phyloP scores from a whole-genome alignment of 2,888 invertebrate species.

The Gymnoscelis rufifasciata region DNA sequence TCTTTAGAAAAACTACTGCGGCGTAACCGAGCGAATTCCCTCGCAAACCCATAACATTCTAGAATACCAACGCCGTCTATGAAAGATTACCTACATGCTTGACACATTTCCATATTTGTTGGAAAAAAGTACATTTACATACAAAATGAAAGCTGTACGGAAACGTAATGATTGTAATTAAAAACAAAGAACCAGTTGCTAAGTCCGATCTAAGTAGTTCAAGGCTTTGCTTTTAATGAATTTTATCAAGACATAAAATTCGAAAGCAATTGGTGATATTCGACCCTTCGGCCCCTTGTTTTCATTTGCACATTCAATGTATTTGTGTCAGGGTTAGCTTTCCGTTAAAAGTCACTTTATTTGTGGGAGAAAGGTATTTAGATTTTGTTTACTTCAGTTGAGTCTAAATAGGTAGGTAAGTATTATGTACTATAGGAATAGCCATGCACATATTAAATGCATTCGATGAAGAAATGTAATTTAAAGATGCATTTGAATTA shows the following conservation, averaged over 20 bases:
- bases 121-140: conserved; percentile 26
- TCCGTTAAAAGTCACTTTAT: conserved; percentile 12
- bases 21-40: conserved; percentile 42
- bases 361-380: background rate
- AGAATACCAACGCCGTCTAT: conserved; percentile 35
- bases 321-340: conserved; percentile 57
- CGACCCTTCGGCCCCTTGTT: conserved; percentile 31
- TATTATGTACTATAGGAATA: no score
- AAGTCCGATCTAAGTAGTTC: conserved; percentile 16
- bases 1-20: conserved; percentile 35
- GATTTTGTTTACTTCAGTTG: background rate
- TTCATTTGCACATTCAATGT: conserved; percentile 48
- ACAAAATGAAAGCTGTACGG: conserved; percentile 18
- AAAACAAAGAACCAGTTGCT: conserved; percentile 11
- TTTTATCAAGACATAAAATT: conserved; percentile 13
- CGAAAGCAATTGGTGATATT: conserved; percentile 11
- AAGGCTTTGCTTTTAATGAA: conserved; percentile 23
- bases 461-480: no score
- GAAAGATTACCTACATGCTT: conserved; percentile 26
- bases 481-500: no score
- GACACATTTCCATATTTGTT: conserved; percentile 27
- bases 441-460: no score
- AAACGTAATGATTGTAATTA: conserved; percentile 23
- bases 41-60: conserved; percentile 47
- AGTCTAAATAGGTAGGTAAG: no score